Conservation (phyloP, 2,797 vertebrate genomes). For the Mormyrus hasselquistii region DNA sequence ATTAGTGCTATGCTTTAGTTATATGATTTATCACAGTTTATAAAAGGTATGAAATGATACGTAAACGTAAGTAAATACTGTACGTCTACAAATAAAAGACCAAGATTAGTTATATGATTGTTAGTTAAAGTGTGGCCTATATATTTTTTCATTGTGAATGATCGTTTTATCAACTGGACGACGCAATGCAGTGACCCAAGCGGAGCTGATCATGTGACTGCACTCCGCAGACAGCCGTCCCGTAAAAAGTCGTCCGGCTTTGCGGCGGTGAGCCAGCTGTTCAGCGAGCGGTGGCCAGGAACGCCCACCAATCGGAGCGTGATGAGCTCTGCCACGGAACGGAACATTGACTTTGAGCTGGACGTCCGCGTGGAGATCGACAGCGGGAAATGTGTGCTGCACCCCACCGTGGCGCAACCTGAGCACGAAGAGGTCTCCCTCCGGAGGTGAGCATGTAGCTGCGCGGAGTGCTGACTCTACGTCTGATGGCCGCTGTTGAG, state of each 20-base stretch:
- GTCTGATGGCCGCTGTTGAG: neutral
- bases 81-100: neutral
- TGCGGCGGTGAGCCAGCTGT: conserved; percentile 86
- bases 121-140: neutral
- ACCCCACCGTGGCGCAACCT: conserved; percentile 75
- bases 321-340: conserved; percentile 74
- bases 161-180: neutral
- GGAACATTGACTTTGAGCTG: conserved; percentile 98
- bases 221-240: conserved; percentile 50
- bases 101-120: neutral
- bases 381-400: conserved; percentile 94
- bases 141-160: neutral
- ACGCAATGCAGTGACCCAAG: neutral
- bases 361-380: conserved; percentile 97
- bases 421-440: conserved; percentile 87
- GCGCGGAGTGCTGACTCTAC: neutral
- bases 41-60: neutral
- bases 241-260: conserved; percentile 61
- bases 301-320: conserved; percentile 71
- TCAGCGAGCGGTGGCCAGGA: conserved; percentile 89
- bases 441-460: conserved; percentile 62
- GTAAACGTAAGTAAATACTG: neutral
- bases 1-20: neutral
- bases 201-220: neutral
- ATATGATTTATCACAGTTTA: neutral